These are phyloP conservation scores for Microctonus brassicae DNA, from an alignment of 2,888 invertebrate genomes.

Conservation along the genomic window DNA sequence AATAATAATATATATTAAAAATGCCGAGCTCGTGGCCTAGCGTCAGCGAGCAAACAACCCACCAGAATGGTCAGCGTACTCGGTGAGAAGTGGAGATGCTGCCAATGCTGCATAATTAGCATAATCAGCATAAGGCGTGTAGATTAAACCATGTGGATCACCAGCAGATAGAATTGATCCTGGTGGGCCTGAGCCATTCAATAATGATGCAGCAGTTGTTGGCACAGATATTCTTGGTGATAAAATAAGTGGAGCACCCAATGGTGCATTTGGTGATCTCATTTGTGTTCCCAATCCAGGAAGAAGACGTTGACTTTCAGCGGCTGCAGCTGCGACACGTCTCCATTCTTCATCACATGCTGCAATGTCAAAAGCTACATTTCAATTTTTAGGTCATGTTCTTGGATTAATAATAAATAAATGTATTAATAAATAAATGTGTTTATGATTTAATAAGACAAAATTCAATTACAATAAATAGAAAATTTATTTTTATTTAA, in stretches of 20 bases:
- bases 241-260: slow-evolving; percentile 93
- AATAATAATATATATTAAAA: too few species aligned
- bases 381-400: slow-evolving; percentile 66
- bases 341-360: slow-evolving; percentile 90
- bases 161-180: slow-evolving; percentile 78
- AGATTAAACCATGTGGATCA: slow-evolving; percentile 87
- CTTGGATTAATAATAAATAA: slow-evolving; percentile 23
- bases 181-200: slow-evolving; percentile 75
- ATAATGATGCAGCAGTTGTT: slow-evolving; percentile 79
- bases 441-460: too few species aligned
- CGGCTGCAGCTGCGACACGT: slow-evolving; percentile 84
- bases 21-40: slow-evolving; percentile 70
- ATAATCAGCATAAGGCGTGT: slow-evolving; percentile 90
- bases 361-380: slow-evolving; percentile 71
- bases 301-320: slow-evolving; percentile 84
- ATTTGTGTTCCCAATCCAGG: slow-evolving; percentile 78
- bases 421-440: too few species aligned
- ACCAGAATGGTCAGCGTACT: slow-evolving; percentile 96
- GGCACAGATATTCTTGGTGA: slow-evolving; percentile 90
- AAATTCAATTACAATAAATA: too few species aligned
- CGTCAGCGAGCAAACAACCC: slow-evolving; percentile 90
- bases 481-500: too few species aligned
- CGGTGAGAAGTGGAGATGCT: slow-evolving; percentile 84
- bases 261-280: slow-evolving; percentile 79
- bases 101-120: slow-evolving; percentile 89